These are phyloP conservation scores for Chrysodeixis includens DNA, from an alignment of 2,888 invertebrate species.

Conservation along the genomic window DNA sequence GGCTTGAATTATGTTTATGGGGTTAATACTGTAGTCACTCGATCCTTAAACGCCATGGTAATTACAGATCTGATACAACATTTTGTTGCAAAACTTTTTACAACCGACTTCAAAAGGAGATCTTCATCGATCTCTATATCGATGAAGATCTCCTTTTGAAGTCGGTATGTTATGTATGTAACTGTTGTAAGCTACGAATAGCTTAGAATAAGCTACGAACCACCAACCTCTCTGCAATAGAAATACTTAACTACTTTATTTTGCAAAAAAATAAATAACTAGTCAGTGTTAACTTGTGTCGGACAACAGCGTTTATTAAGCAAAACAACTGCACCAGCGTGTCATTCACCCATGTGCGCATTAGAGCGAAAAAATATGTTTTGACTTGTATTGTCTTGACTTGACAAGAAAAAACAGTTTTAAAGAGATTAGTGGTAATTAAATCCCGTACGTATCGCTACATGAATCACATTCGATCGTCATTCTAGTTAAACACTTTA, in stretches of 20 bases:
- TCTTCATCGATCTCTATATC: too few species aligned
- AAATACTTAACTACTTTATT: too few species aligned
- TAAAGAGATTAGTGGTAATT: not conserved
- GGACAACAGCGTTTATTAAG: not conserved
- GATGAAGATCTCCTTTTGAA: too few species aligned
- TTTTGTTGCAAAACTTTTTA: not conserved
- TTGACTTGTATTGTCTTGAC: not conserved
- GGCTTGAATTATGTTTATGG: not conserved
- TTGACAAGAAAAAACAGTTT: not conserved
- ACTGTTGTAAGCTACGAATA: too few species aligned
- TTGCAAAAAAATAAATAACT: too few species aligned
- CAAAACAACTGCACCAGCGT: not conserved
- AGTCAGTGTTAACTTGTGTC: not conserved
- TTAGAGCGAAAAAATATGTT: not conserved
- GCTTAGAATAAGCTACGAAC: too few species aligned
- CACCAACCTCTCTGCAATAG: too few species aligned
- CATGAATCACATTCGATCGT: constrained; percentile 10
- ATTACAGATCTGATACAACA: not conserved
- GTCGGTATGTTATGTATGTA: too few species aligned
- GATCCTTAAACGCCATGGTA: not conserved
- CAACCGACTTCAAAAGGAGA: not conserved
- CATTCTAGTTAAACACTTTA: constrained; percentile 33
- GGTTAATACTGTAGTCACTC: not conserved
- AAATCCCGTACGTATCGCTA: not conserved
- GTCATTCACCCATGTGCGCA: not conserved